Percentiles rank a stretch among this genome's conserved stretches.
Conservation (phyloP, 2,888 invertebrate genomes). For the Microdon myrmicae region DNA sequence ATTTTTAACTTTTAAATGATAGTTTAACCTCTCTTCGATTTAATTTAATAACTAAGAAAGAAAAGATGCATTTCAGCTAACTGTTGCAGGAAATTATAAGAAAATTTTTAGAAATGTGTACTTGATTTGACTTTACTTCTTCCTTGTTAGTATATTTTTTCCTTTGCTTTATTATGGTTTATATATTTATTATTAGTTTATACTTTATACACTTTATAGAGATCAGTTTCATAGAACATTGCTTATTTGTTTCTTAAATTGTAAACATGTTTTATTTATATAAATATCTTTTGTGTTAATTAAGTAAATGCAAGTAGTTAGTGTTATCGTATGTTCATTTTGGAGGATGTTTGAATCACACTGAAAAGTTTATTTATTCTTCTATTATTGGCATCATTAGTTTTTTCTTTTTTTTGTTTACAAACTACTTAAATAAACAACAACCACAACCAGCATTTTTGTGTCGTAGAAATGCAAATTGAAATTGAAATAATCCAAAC, state of each 20-base stretch:
- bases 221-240: constrained; percentile 28
- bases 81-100: neutral
- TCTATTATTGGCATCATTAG: constrained; percentile 1
- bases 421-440: constrained; percentile 17
- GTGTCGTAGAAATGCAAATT: constrained; percentile 1
- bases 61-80: constrained; percentile 27
- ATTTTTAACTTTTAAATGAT: neutral
- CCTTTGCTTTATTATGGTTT: too few species aligned
- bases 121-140: constrained; percentile 3
- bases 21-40: too few species aligned
- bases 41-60: constrained; percentile 35
- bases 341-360: neutral
- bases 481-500: neutral
- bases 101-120: too few species aligned
- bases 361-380: neutral
- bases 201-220: too few species aligned
- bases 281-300: neutral
- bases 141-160: constrained; percentile 4
- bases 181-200: too few species aligned
- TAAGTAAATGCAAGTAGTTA: constrained; percentile 22
- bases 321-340: neutral
- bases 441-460: constrained; percentile 24
- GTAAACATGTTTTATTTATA: neutral
- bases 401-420: constrained; percentile 5
- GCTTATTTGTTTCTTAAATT: constrained; percentile 3